A percentile compares a stretch with the other conserved stretches of the same genome.
These are phyloP conservation scores for Spea bombifrons DNA, from an alignment of 2,113 vertebrate genomes.

Conservation along the genomic window DNA sequence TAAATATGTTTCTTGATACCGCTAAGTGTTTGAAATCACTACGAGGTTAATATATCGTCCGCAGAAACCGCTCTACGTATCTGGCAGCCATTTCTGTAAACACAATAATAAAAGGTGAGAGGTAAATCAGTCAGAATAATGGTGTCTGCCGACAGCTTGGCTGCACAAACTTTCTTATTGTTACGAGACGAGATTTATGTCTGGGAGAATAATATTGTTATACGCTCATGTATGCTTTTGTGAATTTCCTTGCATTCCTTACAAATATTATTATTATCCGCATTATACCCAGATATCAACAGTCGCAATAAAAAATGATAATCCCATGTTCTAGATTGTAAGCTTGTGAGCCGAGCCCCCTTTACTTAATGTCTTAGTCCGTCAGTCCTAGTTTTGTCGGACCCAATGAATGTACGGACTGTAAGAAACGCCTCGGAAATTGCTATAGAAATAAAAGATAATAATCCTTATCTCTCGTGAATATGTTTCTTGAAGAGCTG, in stretches of 20 bases:
- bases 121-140: slow-evolving; percentile 37
- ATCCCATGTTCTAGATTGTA: too few species aligned
- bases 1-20: slow-evolving; percentile 40
- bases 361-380: too few species aligned
- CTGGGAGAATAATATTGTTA: background rate
- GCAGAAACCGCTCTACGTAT: slow-evolving; percentile 3
- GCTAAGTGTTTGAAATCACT: slow-evolving; percentile 19
- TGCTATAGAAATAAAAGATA: background rate
- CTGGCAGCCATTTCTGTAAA: slow-evolving; percentile 17
- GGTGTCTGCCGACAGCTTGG: slow-evolving; percentile 8
- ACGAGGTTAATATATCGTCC: slow-evolving; percentile 37
- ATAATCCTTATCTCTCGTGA: background rate
- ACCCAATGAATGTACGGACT: too few species aligned
- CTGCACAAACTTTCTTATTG: slow-evolving; percentile 12
- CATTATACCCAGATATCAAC: too few species aligned
- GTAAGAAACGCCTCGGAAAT: too few species aligned
- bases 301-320: too few species aligned
- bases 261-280: background rate
- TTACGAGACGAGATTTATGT: slow-evolving; percentile 14
- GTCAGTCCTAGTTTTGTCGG: too few species aligned
- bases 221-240: background rate
- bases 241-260: background rate
- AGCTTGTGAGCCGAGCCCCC: too few species aligned
- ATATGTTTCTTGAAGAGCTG: background rate
- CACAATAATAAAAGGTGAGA: slow-evolving; percentile 33